Evolutionary conservation across 1,140 invertebrate species (phyloP).

Genomic region (Apis dorsata): DNA sequence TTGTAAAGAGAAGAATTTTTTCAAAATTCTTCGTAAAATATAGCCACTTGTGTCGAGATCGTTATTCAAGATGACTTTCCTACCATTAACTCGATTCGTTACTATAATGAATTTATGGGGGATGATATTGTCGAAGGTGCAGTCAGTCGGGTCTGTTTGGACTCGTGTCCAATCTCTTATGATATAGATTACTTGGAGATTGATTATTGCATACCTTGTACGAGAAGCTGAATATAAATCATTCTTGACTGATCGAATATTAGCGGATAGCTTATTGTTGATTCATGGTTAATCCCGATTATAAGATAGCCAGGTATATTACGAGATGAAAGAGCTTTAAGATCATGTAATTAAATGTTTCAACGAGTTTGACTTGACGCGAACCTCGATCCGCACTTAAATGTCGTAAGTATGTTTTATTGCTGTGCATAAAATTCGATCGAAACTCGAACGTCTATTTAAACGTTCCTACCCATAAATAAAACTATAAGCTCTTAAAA

Average conservation of each 20-base stretch:
- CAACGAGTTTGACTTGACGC: neutral
- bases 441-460: neutral
- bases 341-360: neutral
- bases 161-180: neutral
- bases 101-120: neutral
- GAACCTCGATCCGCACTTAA: neutral
- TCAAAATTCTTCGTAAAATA: neutral
- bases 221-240: conserved; percentile 1
- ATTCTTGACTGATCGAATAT: conserved; percentile 23
- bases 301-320: neutral
- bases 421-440: conserved; percentile 5
- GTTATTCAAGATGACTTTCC: neutral
- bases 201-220: conserved; percentile 1
- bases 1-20: neutral
- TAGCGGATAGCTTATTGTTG: neutral
- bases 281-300: conserved; percentile 8
- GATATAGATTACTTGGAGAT: conserved; percentile 18
- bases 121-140: neutral
- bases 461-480: neutral
- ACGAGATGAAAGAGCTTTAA: neutral
- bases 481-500: neutral
- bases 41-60: neutral
- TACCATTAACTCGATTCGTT: conserved; percentile 3
- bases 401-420: neutral
- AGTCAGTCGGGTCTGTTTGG: neutral